Percentiles rank a stretch among this genome's conserved stretches.
These are phyloP conservation scores for Catharus ustulatus DNA, from an alignment of 2,797 vertebrate genomes.

Conservation along the genomic window DNA sequence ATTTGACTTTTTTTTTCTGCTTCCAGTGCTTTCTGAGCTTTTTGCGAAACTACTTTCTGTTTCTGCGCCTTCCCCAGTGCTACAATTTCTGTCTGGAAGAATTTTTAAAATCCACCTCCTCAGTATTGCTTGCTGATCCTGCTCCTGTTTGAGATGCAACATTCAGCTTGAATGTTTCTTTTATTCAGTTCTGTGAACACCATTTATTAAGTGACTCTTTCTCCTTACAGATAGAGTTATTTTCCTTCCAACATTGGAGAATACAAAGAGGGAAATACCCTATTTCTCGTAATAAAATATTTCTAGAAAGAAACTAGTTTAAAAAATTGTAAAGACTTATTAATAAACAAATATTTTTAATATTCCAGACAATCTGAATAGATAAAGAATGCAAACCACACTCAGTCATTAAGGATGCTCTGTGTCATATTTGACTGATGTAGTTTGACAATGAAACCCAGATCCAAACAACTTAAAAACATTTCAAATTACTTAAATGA, in stretches of 20 bases:
- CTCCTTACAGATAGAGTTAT: not conserved
- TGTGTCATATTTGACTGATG: not conserved
- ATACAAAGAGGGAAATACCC: not conserved
- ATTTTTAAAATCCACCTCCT: not conserved
- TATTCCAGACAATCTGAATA: constrained; percentile 51
- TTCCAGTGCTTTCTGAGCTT: not conserved
- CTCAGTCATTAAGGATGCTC: constrained; percentile 50
- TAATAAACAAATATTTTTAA: constrained; percentile 68
- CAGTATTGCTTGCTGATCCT: not conserved
- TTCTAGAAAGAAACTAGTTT: constrained; percentile 56
- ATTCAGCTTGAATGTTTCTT: not conserved
- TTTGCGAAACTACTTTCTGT: not conserved
- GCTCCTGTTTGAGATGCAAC: not conserved
- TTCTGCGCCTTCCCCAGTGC: not conserved
- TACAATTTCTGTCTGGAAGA: not conserved
- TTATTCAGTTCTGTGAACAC: not conserved
- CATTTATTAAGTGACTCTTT: not conserved
- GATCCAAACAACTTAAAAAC: not conserved
- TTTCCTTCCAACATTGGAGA: constrained; percentile 11
- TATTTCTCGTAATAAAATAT: constrained; percentile 32
- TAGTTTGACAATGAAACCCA: not conserved
- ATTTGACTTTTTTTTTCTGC: not conserved
- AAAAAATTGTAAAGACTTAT: constrained; percentile 60
- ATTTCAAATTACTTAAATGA: not conserved
- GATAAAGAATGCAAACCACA: constrained; percentile 40